phyloP scores from a whole-genome alignment of 64 coral and sea anemone species.

The Astreopora myriophthalma region DNA sequence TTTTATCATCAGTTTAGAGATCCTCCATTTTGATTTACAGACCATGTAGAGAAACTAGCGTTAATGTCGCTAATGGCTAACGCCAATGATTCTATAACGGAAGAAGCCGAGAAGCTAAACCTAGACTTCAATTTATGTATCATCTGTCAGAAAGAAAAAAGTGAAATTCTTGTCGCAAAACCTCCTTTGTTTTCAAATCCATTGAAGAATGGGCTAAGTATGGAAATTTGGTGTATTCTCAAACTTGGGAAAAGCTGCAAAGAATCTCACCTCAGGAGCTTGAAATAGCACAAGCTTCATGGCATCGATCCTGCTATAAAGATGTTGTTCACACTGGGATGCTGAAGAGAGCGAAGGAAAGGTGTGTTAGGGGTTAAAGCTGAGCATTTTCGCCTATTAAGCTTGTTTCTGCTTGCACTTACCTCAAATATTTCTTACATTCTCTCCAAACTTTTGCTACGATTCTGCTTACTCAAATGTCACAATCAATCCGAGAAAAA shows the following conservation, averaged over 20 bases:
- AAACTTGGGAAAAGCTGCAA: slow-evolving; percentile 39
- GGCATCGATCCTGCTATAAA: slow-evolving; percentile 50
- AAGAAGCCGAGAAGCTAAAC: slow-evolving; percentile 6
- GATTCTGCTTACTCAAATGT: no score
- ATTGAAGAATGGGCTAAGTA: slow-evolving; percentile 60
- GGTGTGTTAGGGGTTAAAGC: slow-evolving; percentile 9
- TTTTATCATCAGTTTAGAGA: slow-evolving; percentile 20
- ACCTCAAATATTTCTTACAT: no score
- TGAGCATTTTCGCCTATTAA: no score
- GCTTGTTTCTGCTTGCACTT: no score
- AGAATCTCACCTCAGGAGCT: slow-evolving; percentile 34
- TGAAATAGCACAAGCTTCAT: slow-evolving; percentile 25
- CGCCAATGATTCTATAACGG: not conserved
- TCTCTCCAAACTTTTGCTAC: no score
- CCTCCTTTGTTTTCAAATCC: slow-evolving; percentile 31
- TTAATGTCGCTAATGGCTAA: not conserved
- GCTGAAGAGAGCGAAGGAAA: slow-evolving; percentile 47
- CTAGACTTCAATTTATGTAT: slow-evolving; percentile 10
- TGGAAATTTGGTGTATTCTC: slow-evolving; percentile 5
- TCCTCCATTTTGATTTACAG: slow-evolving; percentile 56
- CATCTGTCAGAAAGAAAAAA: slow-evolving; percentile 34
- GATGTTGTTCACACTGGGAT: slow-evolving; percentile 64
- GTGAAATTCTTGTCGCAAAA: not conserved
- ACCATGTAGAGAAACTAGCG: not conserved
- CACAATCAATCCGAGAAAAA: no score